These are phyloP conservation scores for Cynocephalus volans DNA, from an alignment of 2,113 vertebrate species.

Conservation along the genomic window DNA sequence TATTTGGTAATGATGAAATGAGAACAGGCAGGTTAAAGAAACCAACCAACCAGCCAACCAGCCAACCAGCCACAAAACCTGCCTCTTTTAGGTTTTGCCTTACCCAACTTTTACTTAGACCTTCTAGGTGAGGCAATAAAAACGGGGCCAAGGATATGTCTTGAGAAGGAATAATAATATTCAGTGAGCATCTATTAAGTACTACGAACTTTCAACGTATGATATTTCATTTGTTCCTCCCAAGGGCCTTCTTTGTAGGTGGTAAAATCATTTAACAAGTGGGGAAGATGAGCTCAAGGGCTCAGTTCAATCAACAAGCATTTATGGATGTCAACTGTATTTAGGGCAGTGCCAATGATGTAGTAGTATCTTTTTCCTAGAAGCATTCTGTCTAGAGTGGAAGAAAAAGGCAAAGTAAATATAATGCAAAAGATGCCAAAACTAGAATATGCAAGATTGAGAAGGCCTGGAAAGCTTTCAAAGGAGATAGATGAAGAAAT, in stretches of 20 bases:
- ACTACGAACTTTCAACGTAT: neutral
- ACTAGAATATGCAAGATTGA: neutral
- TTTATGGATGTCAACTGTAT: neutral
- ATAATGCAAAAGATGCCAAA: neutral
- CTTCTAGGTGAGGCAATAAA: neutral
- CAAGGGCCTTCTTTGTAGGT: neutral
- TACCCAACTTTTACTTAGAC: conserved; percentile 14
- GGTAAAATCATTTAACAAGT: neutral
- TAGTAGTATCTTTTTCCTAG: neutral
- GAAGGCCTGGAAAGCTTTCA: neutral
- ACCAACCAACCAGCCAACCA: neutral
- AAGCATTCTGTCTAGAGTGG: neutral
- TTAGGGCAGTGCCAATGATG: neutral
- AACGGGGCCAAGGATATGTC: neutral
- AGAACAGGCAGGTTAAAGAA: neutral
- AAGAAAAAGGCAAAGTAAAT: neutral
- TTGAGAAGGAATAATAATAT: neutral
- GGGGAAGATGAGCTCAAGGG: neutral
- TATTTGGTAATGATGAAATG: neutral
- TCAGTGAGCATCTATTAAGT: neutral
- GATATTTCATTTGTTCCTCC: neutral
- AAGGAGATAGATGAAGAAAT: neutral
- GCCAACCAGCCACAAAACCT: neutral
- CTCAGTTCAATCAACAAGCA: neutral
- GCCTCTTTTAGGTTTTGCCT: neutral